phyloP scores from a whole-genome alignment of 2,888 invertebrate genomes.

The Ferrisia virgata region DNA sequence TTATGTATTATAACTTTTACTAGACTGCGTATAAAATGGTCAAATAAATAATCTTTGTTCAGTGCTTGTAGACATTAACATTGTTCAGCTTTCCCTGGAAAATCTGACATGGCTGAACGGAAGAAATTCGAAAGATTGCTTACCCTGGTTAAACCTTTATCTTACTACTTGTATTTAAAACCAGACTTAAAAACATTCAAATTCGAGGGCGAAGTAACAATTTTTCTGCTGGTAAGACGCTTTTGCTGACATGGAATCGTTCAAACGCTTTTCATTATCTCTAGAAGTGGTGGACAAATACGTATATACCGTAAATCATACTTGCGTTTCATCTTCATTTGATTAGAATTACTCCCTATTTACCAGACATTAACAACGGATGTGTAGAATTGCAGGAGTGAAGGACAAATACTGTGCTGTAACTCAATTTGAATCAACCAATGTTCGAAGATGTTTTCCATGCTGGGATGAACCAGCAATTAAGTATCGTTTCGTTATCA shows the following conservation, averaged over 20 bases:
- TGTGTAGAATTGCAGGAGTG: slow-evolving; percentile 57
- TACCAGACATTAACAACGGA: not conserved
- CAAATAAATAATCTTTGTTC: no score
- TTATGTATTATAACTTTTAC: no score
- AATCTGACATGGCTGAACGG: slow-evolving; percentile 53
- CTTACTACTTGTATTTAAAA: slow-evolving; percentile 79
- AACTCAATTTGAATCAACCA: slow-evolving; percentile 87
- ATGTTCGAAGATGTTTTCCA: slow-evolving; percentile 90
- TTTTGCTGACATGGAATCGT: not conserved
- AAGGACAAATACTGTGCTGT: slow-evolving; percentile 80
- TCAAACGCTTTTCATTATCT: no score
- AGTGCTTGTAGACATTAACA: no score
- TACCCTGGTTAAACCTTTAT: slow-evolving; percentile 73
- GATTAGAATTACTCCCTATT: not conserved
- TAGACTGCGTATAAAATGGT: no score
- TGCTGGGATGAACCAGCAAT: slow-evolving; percentile 98
- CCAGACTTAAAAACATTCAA: slow-evolving; percentile 81
- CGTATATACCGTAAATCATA: no score
- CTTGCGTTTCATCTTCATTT: not conserved
- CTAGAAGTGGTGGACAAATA: no score
- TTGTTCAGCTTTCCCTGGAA: no score
- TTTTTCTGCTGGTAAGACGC: slow-evolving; percentile 76
- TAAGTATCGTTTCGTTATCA: slow-evolving; percentile 91
- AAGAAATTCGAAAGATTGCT: slow-evolving; percentile 73
- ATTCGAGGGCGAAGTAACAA: slow-evolving; percentile 78